A percentile compares a stretch with the other conserved stretches of the same genome.
These are phyloP conservation scores for Cynoglossus semilaevis DNA, from an alignment of 2,113 vertebrate species.

Conservation along the genomic window DNA sequence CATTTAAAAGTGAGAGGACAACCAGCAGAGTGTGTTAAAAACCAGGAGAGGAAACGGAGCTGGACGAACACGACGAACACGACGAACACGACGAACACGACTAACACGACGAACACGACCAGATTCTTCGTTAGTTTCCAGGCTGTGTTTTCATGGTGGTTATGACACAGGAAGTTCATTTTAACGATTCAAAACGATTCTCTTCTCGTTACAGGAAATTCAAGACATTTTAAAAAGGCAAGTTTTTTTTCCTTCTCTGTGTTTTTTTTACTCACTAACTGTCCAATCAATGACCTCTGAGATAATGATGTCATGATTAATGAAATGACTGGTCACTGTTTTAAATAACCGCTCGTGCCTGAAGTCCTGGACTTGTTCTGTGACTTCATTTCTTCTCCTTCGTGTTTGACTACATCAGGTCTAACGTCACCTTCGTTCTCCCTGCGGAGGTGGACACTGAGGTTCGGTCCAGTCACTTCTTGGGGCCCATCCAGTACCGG, in stretches of 20 bases:
- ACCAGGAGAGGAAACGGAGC: constrained; percentile 3
- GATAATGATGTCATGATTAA: too few species aligned
- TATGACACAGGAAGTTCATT: neutral
- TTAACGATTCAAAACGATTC: constrained; percentile 1
- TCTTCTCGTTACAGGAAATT: constrained; percentile 73
- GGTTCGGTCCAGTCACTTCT: constrained; percentile 67
- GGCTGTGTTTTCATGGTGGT: neutral
- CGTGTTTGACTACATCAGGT: constrained; percentile 51
- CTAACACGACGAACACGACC: too few species aligned
- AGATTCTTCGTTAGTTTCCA: neutral
- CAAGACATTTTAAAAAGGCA: constrained; percentile 77
- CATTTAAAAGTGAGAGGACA: constrained; percentile 41
- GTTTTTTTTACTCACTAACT: neutral
- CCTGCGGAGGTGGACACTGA: constrained; percentile 64
- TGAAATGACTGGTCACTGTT: too few species aligned
- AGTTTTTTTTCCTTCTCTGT: constrained; percentile 16
- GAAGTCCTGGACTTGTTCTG: neutral
- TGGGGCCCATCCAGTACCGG: constrained; percentile 77
- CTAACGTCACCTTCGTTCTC: constrained; percentile 66
- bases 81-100: too few species aligned
- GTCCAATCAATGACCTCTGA: too few species aligned
- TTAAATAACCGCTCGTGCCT: too few species aligned
- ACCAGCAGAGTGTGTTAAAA: constrained; percentile 20
- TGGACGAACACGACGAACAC: too few species aligned
- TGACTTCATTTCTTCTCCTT: constrained; percentile 3